These are phyloP conservation scores for Oreocharis arfaki DNA, from an alignment of 2,113 vertebrate species.

Conservation along the genomic window DNA sequence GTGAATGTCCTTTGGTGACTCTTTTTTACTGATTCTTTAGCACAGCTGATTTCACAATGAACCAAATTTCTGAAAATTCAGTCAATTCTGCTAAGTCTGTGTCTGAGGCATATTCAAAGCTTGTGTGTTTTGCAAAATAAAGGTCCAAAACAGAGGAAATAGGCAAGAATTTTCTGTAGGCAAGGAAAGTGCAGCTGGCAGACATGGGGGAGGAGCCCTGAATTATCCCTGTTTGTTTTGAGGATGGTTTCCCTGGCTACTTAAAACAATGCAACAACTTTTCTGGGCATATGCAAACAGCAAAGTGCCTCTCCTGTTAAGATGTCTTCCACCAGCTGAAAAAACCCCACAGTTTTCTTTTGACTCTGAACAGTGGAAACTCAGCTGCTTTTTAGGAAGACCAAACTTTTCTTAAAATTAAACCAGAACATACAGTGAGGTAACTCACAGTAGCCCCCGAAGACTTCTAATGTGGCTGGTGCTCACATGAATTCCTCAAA, in stretches of 20 bases:
- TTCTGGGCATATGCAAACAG: background rate
- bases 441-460: background rate
- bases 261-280: background rate
- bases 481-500: background rate
- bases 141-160: background rate
- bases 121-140: background rate
- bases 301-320: background rate
- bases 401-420: background rate
- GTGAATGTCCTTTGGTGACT: background rate
- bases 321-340: background rate
- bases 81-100: background rate
- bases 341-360: background rate
- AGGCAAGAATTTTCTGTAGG: background rate
- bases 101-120: background rate
- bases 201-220: background rate
- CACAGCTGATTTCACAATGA: background rate
- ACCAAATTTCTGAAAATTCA: background rate
- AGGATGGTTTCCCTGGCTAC: conserved; percentile 2
- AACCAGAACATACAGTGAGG: background rate
- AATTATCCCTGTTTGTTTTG: background rate
- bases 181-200: background rate
- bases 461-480: background rate
- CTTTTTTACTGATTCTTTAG: background rate
- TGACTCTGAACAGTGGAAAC: background rate
- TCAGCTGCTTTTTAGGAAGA: background rate